A percentile compares a stretch with the other conserved stretches of the same genome.
These are phyloP conservation scores for Atherix ibis DNA, from an alignment of 2,888 invertebrate genomes.

Conservation along the genomic window DNA sequence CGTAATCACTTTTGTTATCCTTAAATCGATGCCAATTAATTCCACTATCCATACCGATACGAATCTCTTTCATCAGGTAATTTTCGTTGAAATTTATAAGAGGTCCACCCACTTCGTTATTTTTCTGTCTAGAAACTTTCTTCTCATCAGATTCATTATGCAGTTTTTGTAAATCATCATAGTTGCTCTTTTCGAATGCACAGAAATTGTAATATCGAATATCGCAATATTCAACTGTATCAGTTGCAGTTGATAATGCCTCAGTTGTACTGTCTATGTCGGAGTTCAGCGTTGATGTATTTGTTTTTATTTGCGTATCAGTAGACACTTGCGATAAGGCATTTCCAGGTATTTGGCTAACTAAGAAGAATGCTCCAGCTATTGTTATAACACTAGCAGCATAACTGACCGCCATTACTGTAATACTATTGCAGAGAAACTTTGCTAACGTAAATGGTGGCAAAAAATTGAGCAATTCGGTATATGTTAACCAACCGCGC, in stretches of 20 bases:
- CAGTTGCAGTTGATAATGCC: neutral
- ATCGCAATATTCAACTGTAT: constrained; percentile 3
- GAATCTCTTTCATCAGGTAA: constrained; percentile 4
- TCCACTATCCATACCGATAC: constrained; percentile 10
- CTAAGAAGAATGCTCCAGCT: constrained; percentile 34
- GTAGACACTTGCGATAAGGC: constrained; percentile 20
- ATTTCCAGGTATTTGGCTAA: constrained; percentile 37
- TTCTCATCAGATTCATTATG: constrained; percentile 21
- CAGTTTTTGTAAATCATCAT: constrained; percentile 23
- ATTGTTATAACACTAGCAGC: constrained; percentile 31
- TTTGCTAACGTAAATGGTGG: constrained; percentile 27
- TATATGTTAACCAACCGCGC: constrained; percentile 71
- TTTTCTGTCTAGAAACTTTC: constrained; percentile 15
- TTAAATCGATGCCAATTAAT: constrained; percentile 21
- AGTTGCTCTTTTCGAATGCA: constrained; percentile 19
- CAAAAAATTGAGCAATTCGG: constrained; percentile 46
- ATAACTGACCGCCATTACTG: constrained; percentile 29
- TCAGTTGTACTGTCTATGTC: constrained; percentile 1
- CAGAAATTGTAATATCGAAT: constrained; percentile 8
- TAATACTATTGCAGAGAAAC: constrained; percentile 24
- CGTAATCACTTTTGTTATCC: constrained; percentile 20
- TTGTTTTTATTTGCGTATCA: constrained; percentile 1
- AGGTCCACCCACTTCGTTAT: constrained; percentile 15
- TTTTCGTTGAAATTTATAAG: constrained; percentile 10
- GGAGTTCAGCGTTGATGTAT: neutral